Evolutionary conservation across 2,888 invertebrate genomes (phyloP), one percentile per base, ranked within the genome.

Genomic region (Mamestra brassicae): DNA sequence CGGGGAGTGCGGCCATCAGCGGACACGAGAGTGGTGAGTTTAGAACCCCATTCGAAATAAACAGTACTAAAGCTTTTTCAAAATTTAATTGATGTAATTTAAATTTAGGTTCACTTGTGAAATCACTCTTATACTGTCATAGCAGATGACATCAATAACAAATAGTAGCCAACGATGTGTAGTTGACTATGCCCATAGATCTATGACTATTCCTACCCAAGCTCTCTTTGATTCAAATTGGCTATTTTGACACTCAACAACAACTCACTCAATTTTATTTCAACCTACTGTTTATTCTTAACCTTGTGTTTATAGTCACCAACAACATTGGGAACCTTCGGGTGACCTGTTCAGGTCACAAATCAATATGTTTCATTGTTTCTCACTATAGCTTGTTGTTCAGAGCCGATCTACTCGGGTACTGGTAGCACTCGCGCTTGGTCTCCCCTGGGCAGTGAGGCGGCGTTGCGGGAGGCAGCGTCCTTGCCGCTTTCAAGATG

Each of bases 401-500:
- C 90, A 97, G 96, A 97, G 86, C 97, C 97, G 72, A 94, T 96
- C 70, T 96, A 96, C 91, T 95, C 95, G n/a, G 93, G 95, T 36
- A 91, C 95, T 38, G 94, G 96, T 26, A 88, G 90, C 15, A 86
- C 97, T 96, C 88, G 98, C 96, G 95, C 98, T 94, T 97, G 98
- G 98, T 91, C 98, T 94, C 89, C 98, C 0, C 95, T 98, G 47
- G 98, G 98, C 67, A 98, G 98, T 70, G 98, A 98, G 91, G 98
- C 98, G 86, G 97, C 98, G 54, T 95, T 99, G 60, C 97, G 99
- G 50, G 99, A 99, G 93, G 98, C 98, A 65, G 98, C 97, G 57
- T 98, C 97, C 69, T 97, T 98, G 76, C 99, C 99, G 10, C 98
- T 99, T 96, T 98, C 98, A 78, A 97, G 98, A 90, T 99, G 99